Conservation (phyloP, 2,797 vertebrate species). For the Sebastes umbrosus region DNA sequence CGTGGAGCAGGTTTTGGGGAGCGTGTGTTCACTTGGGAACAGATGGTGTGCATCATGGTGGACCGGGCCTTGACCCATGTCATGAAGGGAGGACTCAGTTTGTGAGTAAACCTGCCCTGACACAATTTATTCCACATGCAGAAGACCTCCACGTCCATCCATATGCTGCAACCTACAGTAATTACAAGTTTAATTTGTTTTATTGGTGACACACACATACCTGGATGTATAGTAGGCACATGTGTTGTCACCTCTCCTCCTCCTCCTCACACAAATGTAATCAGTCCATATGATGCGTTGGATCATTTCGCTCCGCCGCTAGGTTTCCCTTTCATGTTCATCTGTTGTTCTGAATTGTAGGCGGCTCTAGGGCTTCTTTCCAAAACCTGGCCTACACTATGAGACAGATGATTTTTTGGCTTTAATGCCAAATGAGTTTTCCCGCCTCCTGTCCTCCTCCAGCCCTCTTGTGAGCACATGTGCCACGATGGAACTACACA, state of each 20-base stretch:
- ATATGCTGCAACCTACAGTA: background rate
- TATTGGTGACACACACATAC: background rate
- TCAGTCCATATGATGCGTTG: constrained; percentile 32
- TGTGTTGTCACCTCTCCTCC: constrained; percentile 3
- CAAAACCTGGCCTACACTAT: constrained; percentile 52
- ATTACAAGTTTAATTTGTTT: background rate
- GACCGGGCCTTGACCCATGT: constrained; percentile 63
- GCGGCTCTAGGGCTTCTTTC: constrained; percentile 41
- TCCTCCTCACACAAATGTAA: background rate
- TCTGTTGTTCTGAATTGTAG: constrained; percentile 53
- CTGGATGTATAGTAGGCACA: background rate
- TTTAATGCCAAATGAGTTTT: constrained; percentile 54
- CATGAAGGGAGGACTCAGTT: constrained; percentile 57
- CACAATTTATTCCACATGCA: constrained; percentile 1
- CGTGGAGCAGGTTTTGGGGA: constrained; percentile 58
- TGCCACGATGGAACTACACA: constrained; percentile 17
- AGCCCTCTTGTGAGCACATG: constrained; percentile 15
- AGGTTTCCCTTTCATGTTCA: constrained; percentile 49
- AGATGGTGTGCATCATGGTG: constrained; percentile 76
- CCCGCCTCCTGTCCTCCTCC: constrained; percentile 44
- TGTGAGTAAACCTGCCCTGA: constrained; percentile 60
- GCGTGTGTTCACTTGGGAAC: constrained; percentile 54
- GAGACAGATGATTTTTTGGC: constrained; percentile 27
- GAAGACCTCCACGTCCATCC: constrained; percentile 2
- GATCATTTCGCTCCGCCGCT: constrained; percentile 41